Conservation (phyloP, 35 echinoderm and acorn worm species). For the Lytechinus pictus region DNA sequence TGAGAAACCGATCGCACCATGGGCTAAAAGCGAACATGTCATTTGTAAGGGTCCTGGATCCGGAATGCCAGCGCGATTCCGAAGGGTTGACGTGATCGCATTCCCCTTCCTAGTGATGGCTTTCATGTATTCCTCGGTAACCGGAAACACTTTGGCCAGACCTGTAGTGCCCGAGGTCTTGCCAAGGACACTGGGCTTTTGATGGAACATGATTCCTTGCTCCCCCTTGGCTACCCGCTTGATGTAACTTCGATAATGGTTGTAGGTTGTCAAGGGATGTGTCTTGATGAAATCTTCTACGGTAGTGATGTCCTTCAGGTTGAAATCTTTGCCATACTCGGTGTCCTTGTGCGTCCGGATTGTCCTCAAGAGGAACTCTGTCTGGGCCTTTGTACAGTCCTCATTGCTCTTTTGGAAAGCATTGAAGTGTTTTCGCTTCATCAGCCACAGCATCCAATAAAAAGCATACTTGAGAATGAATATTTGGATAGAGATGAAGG, state of each 20-base stretch:
- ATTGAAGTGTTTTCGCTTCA: background rate
- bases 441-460: background rate
- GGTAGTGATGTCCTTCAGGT: background rate
- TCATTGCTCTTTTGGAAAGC: background rate
- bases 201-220: slow-evolving; percentile 22
- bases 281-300: slow-evolving; percentile 31
- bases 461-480: slow-evolving; percentile 26
- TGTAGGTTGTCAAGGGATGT: slow-evolving; percentile 49
- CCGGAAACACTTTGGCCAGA: slow-evolving; percentile 36
- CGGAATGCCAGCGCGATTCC: background rate
- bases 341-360: slow-evolving; percentile 33
- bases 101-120: background rate
- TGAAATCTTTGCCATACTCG: slow-evolving; percentile 29
- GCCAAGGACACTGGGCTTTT: slow-evolving; percentile 16
- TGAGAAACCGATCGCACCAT: background rate
- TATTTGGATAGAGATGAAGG: background rate
- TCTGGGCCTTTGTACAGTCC: background rate
- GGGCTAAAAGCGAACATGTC: background rate
- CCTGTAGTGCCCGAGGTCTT: slow-evolving; percentile 50
- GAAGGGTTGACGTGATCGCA: slow-evolving; percentile 16
- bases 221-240: slow-evolving; percentile 53
- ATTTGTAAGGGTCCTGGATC: background rate
- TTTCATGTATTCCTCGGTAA: slow-evolving; percentile 4
- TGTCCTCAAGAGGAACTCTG: background rate
- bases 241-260: slow-evolving; percentile 48